A percentile compares a stretch with the other conserved stretches of the same genome.
Evolutionary conservation across 1,140 invertebrate species (phyloP).

Genomic region (Hyposmocoma kahamanoa): DNA sequence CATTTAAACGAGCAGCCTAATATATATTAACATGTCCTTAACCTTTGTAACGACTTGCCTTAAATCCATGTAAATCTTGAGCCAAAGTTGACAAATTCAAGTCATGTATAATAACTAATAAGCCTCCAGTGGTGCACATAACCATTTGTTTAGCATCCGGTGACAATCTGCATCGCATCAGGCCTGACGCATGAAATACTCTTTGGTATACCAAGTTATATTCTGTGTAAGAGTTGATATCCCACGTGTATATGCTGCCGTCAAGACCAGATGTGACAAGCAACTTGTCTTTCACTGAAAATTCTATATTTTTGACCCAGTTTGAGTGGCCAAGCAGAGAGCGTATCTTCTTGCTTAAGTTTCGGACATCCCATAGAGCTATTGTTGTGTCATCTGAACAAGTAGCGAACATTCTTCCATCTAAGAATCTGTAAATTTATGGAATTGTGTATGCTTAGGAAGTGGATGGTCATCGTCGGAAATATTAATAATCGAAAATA

Average conservation of each 20-base stretch:
- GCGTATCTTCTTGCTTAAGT: conserved; percentile 84
- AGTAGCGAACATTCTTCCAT: conserved; percentile 91
- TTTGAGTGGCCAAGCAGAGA: conserved; percentile 91
- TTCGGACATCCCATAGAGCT: conserved; percentile 92
- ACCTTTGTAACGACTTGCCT: conserved; percentile 70
- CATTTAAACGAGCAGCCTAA: too few relatives aligned
- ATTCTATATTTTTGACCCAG: conserved; percentile 98
- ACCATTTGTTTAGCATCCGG: conserved; percentile 91
- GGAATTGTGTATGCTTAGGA: too few relatives aligned
- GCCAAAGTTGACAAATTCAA: conserved; percentile 86
- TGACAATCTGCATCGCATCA: conserved; percentile 92
- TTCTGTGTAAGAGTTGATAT: conserved; percentile 91
- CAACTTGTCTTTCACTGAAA: conserved; percentile 88
- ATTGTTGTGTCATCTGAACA: conserved; percentile 96
- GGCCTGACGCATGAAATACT: conserved; percentile 87
- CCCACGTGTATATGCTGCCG: conserved; percentile 95
- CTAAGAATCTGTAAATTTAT: conserved; percentile 88
- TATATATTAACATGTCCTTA: too few relatives aligned
- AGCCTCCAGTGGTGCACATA: conserved; percentile 91
- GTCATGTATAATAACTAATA: conserved; percentile 92
- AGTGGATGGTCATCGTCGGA: too few relatives aligned
- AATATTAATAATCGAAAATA: too few relatives aligned
- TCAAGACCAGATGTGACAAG: conserved; percentile 94
- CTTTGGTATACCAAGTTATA: conserved; percentile 84
- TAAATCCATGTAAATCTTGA: conserved; percentile 89